Conservation (phyloP, 2,888 invertebrate species). For the Anodontia alba region DNA sequence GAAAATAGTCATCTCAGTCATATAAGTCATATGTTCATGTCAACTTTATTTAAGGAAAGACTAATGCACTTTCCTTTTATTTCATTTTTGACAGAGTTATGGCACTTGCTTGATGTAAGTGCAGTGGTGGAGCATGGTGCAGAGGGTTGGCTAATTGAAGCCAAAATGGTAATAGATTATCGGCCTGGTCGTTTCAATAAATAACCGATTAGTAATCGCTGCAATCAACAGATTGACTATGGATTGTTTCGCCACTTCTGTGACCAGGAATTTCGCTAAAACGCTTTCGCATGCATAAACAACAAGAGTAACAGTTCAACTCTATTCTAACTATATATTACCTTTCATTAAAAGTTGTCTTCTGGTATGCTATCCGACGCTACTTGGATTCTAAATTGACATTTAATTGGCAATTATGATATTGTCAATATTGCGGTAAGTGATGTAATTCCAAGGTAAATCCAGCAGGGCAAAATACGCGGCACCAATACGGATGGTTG, state of each 20-base stretch:
- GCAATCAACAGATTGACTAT: neutral
- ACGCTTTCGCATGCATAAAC: neutral
- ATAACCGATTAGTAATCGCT: constrained; percentile 7
- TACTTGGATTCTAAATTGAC: neutral
- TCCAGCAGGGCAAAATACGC: neutral
- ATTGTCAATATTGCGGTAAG: neutral
- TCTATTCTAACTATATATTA: neutral
- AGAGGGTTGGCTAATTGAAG: constrained; percentile 4
- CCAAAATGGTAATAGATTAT: neutral
- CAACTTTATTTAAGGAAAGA: too few relatives aligned
- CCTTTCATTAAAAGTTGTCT: neutral
- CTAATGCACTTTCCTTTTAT: too few relatives aligned
- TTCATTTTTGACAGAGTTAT: too few relatives aligned
- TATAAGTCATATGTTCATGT: too few relatives aligned
- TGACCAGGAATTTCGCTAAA: neutral
- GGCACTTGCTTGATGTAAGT: too few relatives aligned
- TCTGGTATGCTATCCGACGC: neutral
- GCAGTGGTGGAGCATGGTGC: too few relatives aligned
- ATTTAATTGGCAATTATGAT: neutral
- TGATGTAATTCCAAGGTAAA: neutral
- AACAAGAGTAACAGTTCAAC: neutral
- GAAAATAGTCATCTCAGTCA: too few relatives aligned
- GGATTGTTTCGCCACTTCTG: neutral
- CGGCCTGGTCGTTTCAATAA: neutral
- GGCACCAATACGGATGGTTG: neutral